A percentile compares a stretch with the other conserved stretches of the same genome.
phyloP scores from a whole-genome alignment of 2,797 vertebrate species.

The Acanthurus lineatus region DNA sequence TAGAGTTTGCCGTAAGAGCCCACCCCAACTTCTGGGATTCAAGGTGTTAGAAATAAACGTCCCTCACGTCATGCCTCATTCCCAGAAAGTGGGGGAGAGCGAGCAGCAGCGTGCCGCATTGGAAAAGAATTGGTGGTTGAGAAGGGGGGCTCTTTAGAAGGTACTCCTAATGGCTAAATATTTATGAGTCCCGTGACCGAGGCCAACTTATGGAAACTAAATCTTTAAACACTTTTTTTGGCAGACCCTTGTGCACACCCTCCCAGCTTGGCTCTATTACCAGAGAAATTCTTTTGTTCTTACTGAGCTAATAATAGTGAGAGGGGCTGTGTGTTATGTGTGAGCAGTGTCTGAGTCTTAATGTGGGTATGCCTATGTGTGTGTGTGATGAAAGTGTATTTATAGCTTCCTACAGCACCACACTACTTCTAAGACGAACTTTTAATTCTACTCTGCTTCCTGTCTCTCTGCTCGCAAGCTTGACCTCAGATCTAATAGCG shows the following conservation, averaged over 20 bases:
- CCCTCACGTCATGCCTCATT: slow-evolving; percentile 71
- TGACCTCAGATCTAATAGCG: slow-evolving; percentile 32
- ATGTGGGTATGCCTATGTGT: slow-evolving; percentile 52
- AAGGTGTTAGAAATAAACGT: slow-evolving; percentile 79
- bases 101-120: slow-evolving; percentile 20
- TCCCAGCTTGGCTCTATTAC: slow-evolving; percentile 88
- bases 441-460: slow-evolving; percentile 93
- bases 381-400: slow-evolving; percentile 86
- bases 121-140: slow-evolving; percentile 65
- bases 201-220: slow-evolving; percentile 89
- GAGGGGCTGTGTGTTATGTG: slow-evolving; percentile 64
- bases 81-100: slow-evolving; percentile 49
- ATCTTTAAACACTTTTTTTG: slow-evolving; percentile 88
- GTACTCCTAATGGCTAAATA: slow-evolving; percentile 87
- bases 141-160: slow-evolving; percentile 76
- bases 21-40: slow-evolving; percentile 50
- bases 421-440: slow-evolving; percentile 84
- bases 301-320: slow-evolving; percentile 93
- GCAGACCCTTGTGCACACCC: slow-evolving; percentile 81
- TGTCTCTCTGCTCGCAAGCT: slow-evolving; percentile 84
- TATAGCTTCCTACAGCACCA: slow-evolving; percentile 87
- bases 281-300: slow-evolving; percentile 89
- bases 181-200: slow-evolving; percentile 83
- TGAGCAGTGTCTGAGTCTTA: slow-evolving; percentile 68
- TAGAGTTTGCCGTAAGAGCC: slow-evolving; percentile 37